A percentile compares a stretch with the other conserved stretches of the same genome.
Conservation (phyloP, 2,888 invertebrate species). For the Toxonevra muliebris region DNA sequence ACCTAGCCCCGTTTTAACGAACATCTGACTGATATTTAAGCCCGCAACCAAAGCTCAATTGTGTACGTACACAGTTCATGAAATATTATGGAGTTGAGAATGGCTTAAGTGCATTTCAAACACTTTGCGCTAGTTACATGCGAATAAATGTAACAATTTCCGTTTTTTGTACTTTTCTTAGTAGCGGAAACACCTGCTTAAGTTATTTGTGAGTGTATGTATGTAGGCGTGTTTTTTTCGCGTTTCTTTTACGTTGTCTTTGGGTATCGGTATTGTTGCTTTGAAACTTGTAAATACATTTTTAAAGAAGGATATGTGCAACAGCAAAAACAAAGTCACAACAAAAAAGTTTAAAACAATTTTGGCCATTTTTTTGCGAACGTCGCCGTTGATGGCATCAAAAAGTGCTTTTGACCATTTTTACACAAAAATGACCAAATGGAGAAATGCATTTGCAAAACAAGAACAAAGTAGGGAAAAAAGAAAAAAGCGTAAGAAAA, state of each 20-base stretch:
- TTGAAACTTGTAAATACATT: neutral
- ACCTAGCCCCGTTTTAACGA: too few relatives aligned
- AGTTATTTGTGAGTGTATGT: slow-evolving; percentile 6
- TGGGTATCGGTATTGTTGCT: too few relatives aligned
- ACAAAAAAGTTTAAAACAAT: neutral
- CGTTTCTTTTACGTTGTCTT: neutral
- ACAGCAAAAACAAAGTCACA: neutral
- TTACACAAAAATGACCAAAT: neutral
- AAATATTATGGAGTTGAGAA: too few relatives aligned
- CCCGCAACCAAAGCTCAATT: too few relatives aligned
- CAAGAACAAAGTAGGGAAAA: neutral
- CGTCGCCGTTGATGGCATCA: neutral
- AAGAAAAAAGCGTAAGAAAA: too few relatives aligned
- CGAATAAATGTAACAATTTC: slow-evolving; percentile 5
- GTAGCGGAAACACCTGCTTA: slow-evolving; percentile 3
- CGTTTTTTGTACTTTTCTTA: slow-evolving; percentile 14
- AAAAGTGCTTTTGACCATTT: neutral
- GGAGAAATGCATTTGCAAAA: neutral
- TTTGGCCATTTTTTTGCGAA: neutral
- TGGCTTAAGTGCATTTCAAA: too few relatives aligned
- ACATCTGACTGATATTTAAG: too few relatives aligned
- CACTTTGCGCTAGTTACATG: too few relatives aligned
- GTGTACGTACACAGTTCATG: too few relatives aligned
- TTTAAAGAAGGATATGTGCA: neutral
- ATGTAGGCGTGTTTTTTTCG: neutral